These are phyloP conservation scores for Mallotus villosus DNA, from an alignment of 2,797 vertebrate genomes.

Conservation along the genomic window DNA sequence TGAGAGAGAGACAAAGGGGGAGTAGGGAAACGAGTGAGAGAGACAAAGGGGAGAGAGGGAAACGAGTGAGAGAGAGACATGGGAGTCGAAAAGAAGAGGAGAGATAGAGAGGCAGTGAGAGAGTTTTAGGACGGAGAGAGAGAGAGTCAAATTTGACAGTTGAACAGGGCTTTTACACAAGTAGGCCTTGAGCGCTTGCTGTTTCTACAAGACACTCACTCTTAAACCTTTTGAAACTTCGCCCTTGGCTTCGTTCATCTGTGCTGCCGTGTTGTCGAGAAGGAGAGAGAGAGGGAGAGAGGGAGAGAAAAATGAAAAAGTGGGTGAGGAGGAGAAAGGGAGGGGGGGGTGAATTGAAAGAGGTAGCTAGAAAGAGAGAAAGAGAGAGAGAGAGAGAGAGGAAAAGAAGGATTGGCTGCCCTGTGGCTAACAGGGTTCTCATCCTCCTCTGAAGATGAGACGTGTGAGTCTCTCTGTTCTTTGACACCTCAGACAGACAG, in stretches of 20 bases:
- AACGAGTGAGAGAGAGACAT: too few species aligned
- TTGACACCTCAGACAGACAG: conserved; percentile 46
- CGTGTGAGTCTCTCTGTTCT: conserved; percentile 28
- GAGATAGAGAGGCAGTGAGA: too few species aligned
- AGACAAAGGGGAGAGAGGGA: background rate
- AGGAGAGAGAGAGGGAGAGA: background rate
- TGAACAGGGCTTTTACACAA: conserved; percentile 27
- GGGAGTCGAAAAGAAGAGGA: too few species aligned
- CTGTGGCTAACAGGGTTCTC: conserved; percentile 51
- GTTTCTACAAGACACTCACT: conserved; percentile 20
- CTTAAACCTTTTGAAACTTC: conserved; percentile 1
- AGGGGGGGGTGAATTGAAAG: too few species aligned
- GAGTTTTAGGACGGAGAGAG: too few species aligned
- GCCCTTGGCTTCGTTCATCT: conserved; percentile 23
- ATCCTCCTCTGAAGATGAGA: conserved; percentile 35
- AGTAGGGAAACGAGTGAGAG: background rate
- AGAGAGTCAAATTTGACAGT: conserved; percentile 4
- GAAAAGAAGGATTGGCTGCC: conserved; percentile 19
- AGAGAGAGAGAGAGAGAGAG: background rate
- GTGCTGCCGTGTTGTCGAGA: conserved; percentile 15
- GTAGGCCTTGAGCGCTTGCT: conserved; percentile 19
- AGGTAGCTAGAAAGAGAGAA: background rate
- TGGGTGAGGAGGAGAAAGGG: too few species aligned
- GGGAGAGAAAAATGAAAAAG: background rate
- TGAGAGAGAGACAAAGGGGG: background rate